Evolutionary conservation across 2,888 invertebrate species (phyloP).

Genomic region (Camponotus fellah): DNA sequence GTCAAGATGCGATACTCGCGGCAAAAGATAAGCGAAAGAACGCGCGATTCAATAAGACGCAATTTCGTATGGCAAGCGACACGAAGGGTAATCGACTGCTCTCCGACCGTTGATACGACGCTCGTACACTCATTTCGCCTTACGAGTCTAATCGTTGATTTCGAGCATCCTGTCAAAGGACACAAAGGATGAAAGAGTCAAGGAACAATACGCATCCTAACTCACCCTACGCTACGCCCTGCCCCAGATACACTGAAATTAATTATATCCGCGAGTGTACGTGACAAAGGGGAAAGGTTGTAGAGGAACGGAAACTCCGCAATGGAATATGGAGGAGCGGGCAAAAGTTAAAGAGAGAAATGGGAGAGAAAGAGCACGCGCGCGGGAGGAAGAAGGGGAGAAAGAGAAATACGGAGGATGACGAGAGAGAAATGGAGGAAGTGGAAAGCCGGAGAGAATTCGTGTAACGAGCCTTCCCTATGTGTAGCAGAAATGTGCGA

Average conservation of each 20-base stretch:
- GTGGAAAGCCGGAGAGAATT: slow-evolving; percentile 42
- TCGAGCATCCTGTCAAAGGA: slow-evolving; percentile 64
- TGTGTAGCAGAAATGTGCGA: slow-evolving; percentile 57
- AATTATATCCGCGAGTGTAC: slow-evolving; percentile 67
- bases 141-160: slow-evolving; percentile 49
- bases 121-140: slow-evolving; percentile 34
- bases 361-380: slow-evolving; percentile 47
- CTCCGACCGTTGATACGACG: not conserved
- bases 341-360: slow-evolving; percentile 57
- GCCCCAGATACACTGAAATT: slow-evolving; percentile 69
- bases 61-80: slow-evolving; percentile 28
- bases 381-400: slow-evolving; percentile 3
- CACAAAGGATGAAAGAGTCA: slow-evolving; percentile 66
- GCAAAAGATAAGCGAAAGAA: not conserved
- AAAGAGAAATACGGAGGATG: slow-evolving; percentile 37
- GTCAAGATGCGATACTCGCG: not conserved
- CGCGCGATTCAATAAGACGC: slow-evolving; percentile 33
- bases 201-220: slow-evolving; percentile 66
- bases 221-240: slow-evolving; percentile 31
- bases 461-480: slow-evolving; percentile 51
- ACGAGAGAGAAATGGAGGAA: slow-evolving; percentile 51
- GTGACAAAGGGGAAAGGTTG: slow-evolving; percentile 62
- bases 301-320: slow-evolving; percentile 43
- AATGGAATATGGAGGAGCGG: slow-evolving; percentile 47
- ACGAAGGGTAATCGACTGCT: not conserved